These are phyloP conservation scores for Scytalopus superciliaris DNA, from an alignment of 2,113 vertebrate genomes.

Conservation along the genomic window DNA sequence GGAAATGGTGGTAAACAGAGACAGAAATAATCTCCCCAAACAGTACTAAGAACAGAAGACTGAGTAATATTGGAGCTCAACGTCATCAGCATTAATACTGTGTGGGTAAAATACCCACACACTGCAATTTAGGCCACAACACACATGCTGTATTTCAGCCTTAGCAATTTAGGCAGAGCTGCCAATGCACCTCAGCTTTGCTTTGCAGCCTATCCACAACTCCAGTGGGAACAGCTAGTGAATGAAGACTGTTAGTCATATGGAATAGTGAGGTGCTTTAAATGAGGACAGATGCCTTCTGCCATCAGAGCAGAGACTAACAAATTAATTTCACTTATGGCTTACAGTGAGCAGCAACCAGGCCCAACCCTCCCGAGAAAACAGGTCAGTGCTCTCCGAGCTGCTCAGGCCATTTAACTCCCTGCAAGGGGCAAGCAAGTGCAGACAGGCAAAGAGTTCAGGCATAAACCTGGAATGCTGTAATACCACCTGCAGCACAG, in stretches of 20 bases:
- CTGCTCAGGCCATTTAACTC: background rate
- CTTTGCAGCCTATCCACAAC: background rate
- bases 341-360: background rate
- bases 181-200: background rate
- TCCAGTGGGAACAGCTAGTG: background rate
- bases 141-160: background rate
- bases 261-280: background rate
- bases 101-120: background rate
- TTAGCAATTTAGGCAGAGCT: background rate
- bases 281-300: slow-evolving; percentile 34
- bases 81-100: background rate
- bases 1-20: background rate
- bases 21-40: background rate
- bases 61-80: background rate
- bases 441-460: background rate
- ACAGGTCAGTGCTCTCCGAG: slow-evolving; percentile 3
- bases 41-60: background rate
- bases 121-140: background rate
- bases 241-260: slow-evolving; percentile 8
- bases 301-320: background rate
- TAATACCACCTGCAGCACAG: background rate
- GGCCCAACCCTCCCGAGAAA: background rate
- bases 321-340: slow-evolving; percentile 24
- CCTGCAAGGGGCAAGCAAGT: background rate
- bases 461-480: background rate